phyloP scores from a whole-genome alignment of 2,888 invertebrate genomes.

The Mamestra brassicae region DNA sequence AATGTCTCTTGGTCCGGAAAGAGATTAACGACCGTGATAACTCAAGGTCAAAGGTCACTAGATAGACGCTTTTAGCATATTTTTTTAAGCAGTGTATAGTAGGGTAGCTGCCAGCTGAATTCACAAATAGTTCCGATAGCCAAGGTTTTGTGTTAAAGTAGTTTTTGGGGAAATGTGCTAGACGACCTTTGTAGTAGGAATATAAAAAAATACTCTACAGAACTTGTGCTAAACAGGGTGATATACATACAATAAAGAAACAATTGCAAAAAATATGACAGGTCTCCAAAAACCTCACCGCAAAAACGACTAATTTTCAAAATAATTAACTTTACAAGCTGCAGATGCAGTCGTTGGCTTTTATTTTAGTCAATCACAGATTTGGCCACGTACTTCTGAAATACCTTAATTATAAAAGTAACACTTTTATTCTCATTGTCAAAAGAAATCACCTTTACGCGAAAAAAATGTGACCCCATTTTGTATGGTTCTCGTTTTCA shows the following conservation, averaged over 20 bases:
- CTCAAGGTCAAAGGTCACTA: constrained; percentile 30
- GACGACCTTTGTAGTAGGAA: background rate
- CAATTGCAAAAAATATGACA: too few relatives aligned
- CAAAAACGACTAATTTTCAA: too few relatives aligned
- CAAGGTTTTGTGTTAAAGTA: constrained; percentile 19
- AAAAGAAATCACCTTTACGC: background rate
- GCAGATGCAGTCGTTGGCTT: too few relatives aligned
- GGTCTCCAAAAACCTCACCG: too few relatives aligned
- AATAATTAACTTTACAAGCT: too few relatives aligned
- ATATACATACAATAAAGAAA: too few relatives aligned
- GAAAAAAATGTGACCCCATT: constrained; percentile 3
- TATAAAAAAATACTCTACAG: too few relatives aligned
- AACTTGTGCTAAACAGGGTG: too few relatives aligned
- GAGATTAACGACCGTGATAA: constrained; percentile 21
- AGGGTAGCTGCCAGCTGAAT: constrained; percentile 29
- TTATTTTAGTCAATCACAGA: too few relatives aligned
- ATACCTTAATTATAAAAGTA: background rate
- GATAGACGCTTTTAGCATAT: constrained; percentile 41
- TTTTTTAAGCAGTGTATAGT: constrained; percentile 14
- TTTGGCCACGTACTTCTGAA: too few relatives aligned
- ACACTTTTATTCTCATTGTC: background rate
- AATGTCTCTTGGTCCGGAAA: constrained; percentile 15
- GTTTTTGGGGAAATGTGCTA: constrained; percentile 13
- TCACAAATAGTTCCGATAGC: constrained; percentile 32
- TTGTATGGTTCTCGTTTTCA: constrained; percentile 3